phyloP scores from a whole-genome alignment of 2,113 vertebrate genomes.

The Misgurnus anguillicaudatus region DNA sequence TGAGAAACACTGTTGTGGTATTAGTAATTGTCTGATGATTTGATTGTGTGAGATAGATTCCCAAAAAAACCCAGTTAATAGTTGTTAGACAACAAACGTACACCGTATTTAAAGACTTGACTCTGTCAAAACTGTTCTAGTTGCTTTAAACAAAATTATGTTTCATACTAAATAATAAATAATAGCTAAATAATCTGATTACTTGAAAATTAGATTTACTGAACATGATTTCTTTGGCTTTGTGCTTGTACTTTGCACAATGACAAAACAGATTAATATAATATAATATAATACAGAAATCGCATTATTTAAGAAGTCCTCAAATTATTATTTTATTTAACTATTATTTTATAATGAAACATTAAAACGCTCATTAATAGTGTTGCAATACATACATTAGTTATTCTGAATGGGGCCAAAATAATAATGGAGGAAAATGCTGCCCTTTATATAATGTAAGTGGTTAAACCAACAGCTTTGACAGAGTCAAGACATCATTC shows the following conservation, averaged over 20 bases:
- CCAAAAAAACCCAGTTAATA: not conserved
- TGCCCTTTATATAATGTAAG: no score
- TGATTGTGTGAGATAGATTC: not conserved
- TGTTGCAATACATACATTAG: not conserved
- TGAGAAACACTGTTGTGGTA: constrained; percentile 39
- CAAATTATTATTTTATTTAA: no score
- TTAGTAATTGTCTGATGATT: not conserved
- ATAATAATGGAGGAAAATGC: no score
- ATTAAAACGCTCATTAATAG: not conserved
- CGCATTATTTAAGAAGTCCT: no score
- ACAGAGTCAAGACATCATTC: constrained; percentile 1
- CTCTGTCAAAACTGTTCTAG: constrained; percentile 24
- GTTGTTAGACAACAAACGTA: constrained; percentile 6
- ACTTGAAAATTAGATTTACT: not conserved
- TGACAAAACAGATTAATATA: no score
- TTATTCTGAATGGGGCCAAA: not conserved
- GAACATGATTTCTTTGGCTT: no score
- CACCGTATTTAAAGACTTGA: not conserved
- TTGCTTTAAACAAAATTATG: not conserved
- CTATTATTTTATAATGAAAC: no score
- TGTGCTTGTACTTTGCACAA: no score
- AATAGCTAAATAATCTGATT: not conserved
- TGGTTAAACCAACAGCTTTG: not conserved
- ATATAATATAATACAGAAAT: no score
- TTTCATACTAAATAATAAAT: not conserved